phyloP scores from a whole-genome alignment of 2,888 invertebrate species.

The Trachelus troglodyta region DNA sequence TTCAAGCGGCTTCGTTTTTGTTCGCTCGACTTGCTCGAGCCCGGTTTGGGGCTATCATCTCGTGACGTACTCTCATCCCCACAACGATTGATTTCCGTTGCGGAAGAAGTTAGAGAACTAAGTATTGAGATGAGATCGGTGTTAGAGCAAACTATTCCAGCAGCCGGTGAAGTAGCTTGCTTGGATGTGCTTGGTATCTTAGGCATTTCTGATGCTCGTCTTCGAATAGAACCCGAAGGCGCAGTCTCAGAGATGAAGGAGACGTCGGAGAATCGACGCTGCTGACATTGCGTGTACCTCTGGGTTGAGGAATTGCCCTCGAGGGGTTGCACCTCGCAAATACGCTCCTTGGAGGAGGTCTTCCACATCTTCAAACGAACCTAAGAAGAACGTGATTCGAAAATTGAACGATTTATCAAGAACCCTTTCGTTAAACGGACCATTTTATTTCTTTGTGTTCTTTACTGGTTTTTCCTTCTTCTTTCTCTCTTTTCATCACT shows the following conservation, averaged over 20 bases:
- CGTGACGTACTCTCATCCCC: constrained; percentile 48
- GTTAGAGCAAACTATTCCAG: constrained; percentile 83
- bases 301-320: constrained; percentile 72
- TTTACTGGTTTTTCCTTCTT: not conserved
- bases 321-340: constrained; percentile 85
- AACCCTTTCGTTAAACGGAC: not conserved
- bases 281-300: constrained; percentile 50
- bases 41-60: not conserved
- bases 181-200: constrained; percentile 34
- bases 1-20: constrained; percentile 73
- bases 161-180: constrained; percentile 48
- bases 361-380: constrained; percentile 88
- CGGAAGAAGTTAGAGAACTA: constrained; percentile 82
- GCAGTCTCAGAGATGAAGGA: constrained; percentile 67
- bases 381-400: constrained; percentile 47
- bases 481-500: not conserved
- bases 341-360: constrained; percentile 76
- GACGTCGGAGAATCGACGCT: constrained; percentile 80
- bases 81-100: constrained; percentile 81
- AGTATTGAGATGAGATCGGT: constrained; percentile 84
- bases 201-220: constrained; percentile 53
- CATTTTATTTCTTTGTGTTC: constrained; percentile 2
- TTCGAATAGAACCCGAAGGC: constrained; percentile 66
- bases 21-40: constrained; percentile 52
- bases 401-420: constrained; percentile 7